Conservation (phyloP, 2,888 invertebrate genomes). For the Venusia cambrica region DNA sequence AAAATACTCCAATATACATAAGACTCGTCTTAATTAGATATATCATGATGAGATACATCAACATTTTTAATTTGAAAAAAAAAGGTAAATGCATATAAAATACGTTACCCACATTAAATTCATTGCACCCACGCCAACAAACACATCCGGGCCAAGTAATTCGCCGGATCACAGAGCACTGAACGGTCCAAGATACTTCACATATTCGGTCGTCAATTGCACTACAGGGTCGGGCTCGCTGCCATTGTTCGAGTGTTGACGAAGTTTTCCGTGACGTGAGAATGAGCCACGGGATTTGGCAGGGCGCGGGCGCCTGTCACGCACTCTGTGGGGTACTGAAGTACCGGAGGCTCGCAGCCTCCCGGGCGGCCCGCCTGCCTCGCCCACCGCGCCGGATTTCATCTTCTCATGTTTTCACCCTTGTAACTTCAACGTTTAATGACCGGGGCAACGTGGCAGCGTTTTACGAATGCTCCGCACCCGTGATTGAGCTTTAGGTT, state of each 20-base stretch:
- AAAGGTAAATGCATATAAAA: too few species aligned
- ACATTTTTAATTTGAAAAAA: too few species aligned
- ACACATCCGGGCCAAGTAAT: conserved; percentile 13
- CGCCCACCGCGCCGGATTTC: conserved; percentile 25
- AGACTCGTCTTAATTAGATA: too few species aligned
- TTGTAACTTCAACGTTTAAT: conserved; percentile 44
- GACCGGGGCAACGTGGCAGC: conserved; percentile 24
- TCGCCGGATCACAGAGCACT: conserved; percentile 8
- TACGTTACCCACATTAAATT: too few species aligned
- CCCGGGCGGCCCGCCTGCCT: conserved; percentile 29
- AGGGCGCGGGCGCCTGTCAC: conserved; percentile 12
- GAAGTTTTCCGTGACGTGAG: conserved; percentile 32
- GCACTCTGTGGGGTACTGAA: conserved; percentile 14
- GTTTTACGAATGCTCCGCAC: conserved; percentile 8
- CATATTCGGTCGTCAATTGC: conserved; percentile 49
- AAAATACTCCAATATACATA: too few species aligned
- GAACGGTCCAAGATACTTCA: conserved; percentile 41
- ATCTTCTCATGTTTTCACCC: conserved; percentile 42
- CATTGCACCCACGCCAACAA: conserved; percentile 7
- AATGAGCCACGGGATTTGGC: conserved; percentile 3
- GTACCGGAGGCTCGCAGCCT: conserved; percentile 11
- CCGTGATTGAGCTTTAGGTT: conserved; percentile 9
- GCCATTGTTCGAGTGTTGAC: conserved; percentile 50
- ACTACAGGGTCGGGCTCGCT: conserved; percentile 41
- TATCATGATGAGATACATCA: too few species aligned